Evolutionary conservation across 2,113 vertebrate genomes (phyloP), one percentile per base, ranked within the genome.

Genomic region (Dolichallabes microphthalmus): DNA sequence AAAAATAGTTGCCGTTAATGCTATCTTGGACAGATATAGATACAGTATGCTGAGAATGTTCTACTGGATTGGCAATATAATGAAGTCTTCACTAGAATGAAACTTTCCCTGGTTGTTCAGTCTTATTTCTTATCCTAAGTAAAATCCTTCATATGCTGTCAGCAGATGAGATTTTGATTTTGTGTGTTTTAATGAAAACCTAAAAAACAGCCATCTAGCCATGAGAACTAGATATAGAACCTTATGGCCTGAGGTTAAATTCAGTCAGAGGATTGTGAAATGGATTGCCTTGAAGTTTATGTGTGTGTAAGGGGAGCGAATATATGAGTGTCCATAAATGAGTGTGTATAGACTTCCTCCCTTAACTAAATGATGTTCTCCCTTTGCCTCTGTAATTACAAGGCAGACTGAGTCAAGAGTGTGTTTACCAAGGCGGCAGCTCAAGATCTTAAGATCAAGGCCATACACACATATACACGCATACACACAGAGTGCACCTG

Each of bases 361-460:
- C 53, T 84, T 86, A 82, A 85, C 80, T 88, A 88, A 90, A 88
- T 86, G 82, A 83, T 88, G 86, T 87, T 81, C 87, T 89, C 27
- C 32, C 83, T 69, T 85, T 77, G 60, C 63, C 86, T 80, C 45
- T 35, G 61, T 90, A 88, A 90, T 90, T 88, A 90, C 85, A 88
- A 82, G 87, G 89, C 80, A 15, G 83, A 53, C 55, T n/a, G 78
- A 80, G 71, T 83, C 82, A 87, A 64, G 63, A 83, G 85, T 77
- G 79, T 88, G 86, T 89, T 89, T 87, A 85, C 84, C 76, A 83
- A 86, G 87, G 85, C 82, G 27, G 68, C 69, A 45, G 81, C 82
- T 27, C 50, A 76, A 78, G 82, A 89, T 89, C 86, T 32, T 14
- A 69, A 73, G 85, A 90, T 90, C 82, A 88, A 90, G 89, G 89